A percentile compares a stretch with the other conserved stretches of the same genome.
These are phyloP conservation scores for Norana najaformis DNA, from an alignment of 2,888 invertebrate species.

Conservation along the genomic window DNA sequence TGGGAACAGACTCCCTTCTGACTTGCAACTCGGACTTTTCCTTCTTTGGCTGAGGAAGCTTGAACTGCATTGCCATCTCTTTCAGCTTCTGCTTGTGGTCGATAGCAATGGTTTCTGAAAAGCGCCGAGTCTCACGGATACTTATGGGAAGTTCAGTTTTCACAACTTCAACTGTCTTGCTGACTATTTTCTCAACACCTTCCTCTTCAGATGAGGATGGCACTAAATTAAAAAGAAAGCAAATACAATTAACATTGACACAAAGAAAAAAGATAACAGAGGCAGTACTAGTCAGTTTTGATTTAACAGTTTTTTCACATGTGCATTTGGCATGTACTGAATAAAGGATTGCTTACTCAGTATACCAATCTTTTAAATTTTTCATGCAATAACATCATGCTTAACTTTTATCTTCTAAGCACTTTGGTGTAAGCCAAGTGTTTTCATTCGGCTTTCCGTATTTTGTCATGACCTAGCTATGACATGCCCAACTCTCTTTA, in stretches of 20 bases:
- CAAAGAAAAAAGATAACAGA: not conserved
- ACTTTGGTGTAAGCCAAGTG: not conserved
- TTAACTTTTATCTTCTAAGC: not conserved
- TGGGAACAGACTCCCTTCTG: conserved; percentile 38
- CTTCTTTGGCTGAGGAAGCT: conserved; percentile 34
- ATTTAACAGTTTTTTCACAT: not conserved
- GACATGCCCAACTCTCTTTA: too few species aligned
- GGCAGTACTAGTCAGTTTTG: too few species aligned
- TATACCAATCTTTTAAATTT: not conserved
- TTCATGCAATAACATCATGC: not conserved
- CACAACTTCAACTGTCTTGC: conserved; percentile 56
- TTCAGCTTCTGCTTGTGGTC: conserved; percentile 42
- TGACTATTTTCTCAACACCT: conserved; percentile 42
- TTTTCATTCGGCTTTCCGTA: not conserved
- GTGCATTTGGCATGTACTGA: not conserved
- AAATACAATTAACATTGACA: not conserved
- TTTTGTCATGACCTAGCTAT: not conserved
- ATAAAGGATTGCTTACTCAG: not conserved
- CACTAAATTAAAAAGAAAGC: conserved; percentile 32
- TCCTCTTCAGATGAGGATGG: conserved; percentile 45
- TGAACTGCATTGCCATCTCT: conserved; percentile 41
- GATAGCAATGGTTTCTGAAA: conserved; percentile 46
- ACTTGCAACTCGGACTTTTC: conserved; percentile 40
- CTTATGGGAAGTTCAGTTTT: conserved; percentile 47
- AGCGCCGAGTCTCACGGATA: conserved; percentile 43